phyloP scores from a whole-genome alignment of 2,888 invertebrate species.

The Drosophila niveifrons region DNA sequence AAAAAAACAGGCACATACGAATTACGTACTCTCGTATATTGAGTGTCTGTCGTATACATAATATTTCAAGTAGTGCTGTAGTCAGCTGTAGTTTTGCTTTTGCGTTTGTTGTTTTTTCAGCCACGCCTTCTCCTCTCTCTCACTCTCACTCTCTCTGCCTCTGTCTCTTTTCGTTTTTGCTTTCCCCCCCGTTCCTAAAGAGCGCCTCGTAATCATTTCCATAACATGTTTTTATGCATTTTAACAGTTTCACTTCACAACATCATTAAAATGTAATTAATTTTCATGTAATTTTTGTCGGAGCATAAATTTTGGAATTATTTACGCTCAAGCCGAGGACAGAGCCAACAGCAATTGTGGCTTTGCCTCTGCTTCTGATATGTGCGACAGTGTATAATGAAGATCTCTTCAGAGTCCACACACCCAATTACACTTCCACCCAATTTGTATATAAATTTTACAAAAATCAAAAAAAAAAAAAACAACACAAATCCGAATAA shows the following conservation, averaged over 20 bases:
- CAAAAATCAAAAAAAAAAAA: neutral
- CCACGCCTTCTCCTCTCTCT: slow-evolving; percentile 12
- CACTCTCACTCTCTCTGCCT: too few species aligned
- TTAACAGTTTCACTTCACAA: slow-evolving; percentile 59
- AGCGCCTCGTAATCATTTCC: slow-evolving; percentile 45
- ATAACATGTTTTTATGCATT: slow-evolving; percentile 62
- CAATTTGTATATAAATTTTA: slow-evolving; percentile 64
- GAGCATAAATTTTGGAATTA: slow-evolving; percentile 85
- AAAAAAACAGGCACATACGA: slow-evolving; percentile 12
- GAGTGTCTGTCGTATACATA: slow-evolving; percentile 37
- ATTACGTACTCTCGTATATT: slow-evolving; percentile 12
- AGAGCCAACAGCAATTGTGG: slow-evolving; percentile 68
- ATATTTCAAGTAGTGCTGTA: slow-evolving; percentile 59
- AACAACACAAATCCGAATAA: neutral
- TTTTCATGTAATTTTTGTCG: slow-evolving; percentile 84
- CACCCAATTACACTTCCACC: slow-evolving; percentile 31
- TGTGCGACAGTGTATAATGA: slow-evolving; percentile 83
- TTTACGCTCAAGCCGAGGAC: slow-evolving; percentile 81
- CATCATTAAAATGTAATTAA: slow-evolving; percentile 78
- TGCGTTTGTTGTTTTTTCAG: slow-evolving; percentile 52
- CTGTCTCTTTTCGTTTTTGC: neutral
- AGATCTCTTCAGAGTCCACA: slow-evolving; percentile 43
- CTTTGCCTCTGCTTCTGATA: slow-evolving; percentile 83
- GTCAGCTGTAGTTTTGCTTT: slow-evolving; percentile 58
- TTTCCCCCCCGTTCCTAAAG: slow-evolving; percentile 12